phyloP scores from a whole-genome alignment of 1,140 invertebrate genomes.

The Alviniconcha marisindica region DNA sequence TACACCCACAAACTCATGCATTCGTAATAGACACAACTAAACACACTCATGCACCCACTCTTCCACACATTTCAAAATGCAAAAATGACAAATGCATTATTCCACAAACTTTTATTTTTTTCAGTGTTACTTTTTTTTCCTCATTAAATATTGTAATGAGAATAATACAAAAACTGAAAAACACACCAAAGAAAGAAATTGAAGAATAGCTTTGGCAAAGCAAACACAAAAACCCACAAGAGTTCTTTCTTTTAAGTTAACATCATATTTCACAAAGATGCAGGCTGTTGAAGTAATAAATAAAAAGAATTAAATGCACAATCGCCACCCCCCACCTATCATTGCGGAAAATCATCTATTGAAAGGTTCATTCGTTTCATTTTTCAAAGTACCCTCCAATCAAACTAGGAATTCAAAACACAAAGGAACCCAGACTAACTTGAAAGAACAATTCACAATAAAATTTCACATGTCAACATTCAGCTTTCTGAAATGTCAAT shows the following conservation, averaged over 20 bases:
- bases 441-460: too few species aligned
- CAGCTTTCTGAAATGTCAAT: too few species aligned
- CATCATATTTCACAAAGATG: background rate
- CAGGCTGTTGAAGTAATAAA: background rate
- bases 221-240: too few species aligned
- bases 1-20: background rate
- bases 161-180: constrained; percentile 10
- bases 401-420: too few species aligned
- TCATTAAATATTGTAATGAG: background rate
- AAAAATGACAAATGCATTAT: background rate
- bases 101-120: background rate
- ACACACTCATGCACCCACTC: background rate
- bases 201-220: background rate
- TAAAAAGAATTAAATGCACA: background rate
- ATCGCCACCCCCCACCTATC: background rate
- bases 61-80: background rate
- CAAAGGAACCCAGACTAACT: too few species aligned
- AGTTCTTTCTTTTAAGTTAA: background rate
- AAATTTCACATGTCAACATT: too few species aligned
- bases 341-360: background rate
- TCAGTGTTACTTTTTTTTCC: background rate
- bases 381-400: too few species aligned
- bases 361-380: background rate
- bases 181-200: background rate
- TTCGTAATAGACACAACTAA: background rate